These are phyloP conservation scores for Vanessa cardui DNA, from an alignment of 2,888 invertebrate species.

Conservation along the genomic window DNA sequence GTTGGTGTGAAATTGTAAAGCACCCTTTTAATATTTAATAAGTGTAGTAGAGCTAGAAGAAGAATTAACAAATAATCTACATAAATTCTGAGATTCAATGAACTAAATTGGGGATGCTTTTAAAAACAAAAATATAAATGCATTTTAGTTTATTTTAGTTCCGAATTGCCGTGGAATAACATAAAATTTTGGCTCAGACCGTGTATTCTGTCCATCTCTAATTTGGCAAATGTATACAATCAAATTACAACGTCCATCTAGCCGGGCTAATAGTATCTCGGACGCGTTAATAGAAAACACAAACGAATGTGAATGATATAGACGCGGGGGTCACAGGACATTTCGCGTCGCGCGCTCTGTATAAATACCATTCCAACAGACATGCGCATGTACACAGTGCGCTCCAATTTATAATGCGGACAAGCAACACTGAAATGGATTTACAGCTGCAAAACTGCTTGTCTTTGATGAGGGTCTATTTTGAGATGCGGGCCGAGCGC, in stretches of 20 bases:
- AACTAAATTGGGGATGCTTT: not conserved
- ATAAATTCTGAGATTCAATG: not conserved
- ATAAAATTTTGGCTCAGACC: slow-evolving; percentile 39
- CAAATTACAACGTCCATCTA: slow-evolving; percentile 72
- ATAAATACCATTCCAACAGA: slow-evolving; percentile 51
- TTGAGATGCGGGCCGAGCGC: slow-evolving; percentile 76
- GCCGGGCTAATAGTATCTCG: slow-evolving; percentile 66
- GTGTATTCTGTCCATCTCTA: slow-evolving; percentile 51
- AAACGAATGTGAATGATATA: slow-evolving; percentile 58
- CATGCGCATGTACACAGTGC: slow-evolving; percentile 52
- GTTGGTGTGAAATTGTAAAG: slow-evolving; percentile 31
- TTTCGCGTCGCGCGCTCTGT: slow-evolving; percentile 46
- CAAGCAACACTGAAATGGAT: slow-evolving; percentile 81
- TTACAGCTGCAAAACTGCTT: slow-evolving; percentile 82
- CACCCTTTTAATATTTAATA: slow-evolving; percentile 22
- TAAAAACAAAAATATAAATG: slow-evolving; percentile 8
- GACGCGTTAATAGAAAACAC: slow-evolving; percentile 75
- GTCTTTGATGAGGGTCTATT: slow-evolving; percentile 83
- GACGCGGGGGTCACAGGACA: slow-evolving; percentile 59
- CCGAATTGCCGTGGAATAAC: slow-evolving; percentile 32
- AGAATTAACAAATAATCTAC: not conserved
- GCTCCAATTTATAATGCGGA: slow-evolving; percentile 81
- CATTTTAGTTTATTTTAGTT: slow-evolving; percentile 21
- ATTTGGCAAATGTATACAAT: slow-evolving; percentile 63
- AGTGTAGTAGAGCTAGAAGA: slow-evolving; percentile 3